Base-by-base conservation (phyloP, 1,140 invertebrate genomes). In the Thaumetopoea pityocampa region DNA sequence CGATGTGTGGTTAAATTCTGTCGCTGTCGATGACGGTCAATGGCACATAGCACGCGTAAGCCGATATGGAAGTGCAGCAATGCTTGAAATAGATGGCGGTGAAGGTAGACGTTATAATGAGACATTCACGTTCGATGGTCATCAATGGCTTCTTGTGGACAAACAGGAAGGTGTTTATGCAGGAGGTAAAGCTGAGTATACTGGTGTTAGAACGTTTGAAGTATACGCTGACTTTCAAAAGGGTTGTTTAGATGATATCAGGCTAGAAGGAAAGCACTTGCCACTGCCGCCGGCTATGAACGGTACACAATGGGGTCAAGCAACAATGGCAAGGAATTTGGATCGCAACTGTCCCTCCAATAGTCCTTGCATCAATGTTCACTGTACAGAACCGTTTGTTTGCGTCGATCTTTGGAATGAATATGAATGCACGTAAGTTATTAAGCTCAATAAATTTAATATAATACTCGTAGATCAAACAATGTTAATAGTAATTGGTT, bases 371-470 rank as follows among this genome's bases (percentile, higher is more conserved):
- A 91, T 93, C 27, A 95, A 95, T 73, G 93, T 96, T 19, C 93
- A 93, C 50, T 98, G 97, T 71, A 92, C 92, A 0, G 92, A 94
- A 59, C 94, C 95, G n/a, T 96, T 97, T 74, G 94, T 96, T 53
- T 99, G 98, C 84, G 93, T 96, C 16, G 96, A 98, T 84, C 89
- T 98, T 0, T 99, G 97, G 97, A 96, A 95, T 81, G 92, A 95
- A 83, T 96, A 96, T 63, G 96, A 98, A 66, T 99, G 97, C 95
- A 96, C 95, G 96, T 98, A 87, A 92, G 94, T 92, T 66, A n/a
- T n/a, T n/a, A n/a, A n/a, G n/a, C n/a, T 30, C 29, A 26, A 30
- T n/a, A 15, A 35, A 27, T 41, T 20, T 27, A 20, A 33, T 33
- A 42, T 22, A 23, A 12, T 29, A 9, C 27, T 40, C 12, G 32